Conservation (phyloP, 2,113 vertebrate genomes). For the Spizaetus ornatus region DNA sequence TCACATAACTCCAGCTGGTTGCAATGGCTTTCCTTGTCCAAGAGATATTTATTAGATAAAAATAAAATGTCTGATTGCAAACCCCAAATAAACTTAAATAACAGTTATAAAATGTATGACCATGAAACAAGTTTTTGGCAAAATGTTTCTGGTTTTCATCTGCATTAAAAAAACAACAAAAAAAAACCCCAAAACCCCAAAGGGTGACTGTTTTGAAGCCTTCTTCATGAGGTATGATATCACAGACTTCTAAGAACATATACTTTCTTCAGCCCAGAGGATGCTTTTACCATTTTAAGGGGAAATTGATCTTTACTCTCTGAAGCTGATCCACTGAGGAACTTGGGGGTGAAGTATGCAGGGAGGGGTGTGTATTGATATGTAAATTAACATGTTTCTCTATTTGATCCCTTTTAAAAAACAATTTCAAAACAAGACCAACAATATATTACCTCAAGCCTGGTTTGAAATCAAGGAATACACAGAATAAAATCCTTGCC, state of each 20-base stretch:
- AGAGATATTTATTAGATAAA: constrained; percentile 21
- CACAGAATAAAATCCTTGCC: not conserved
- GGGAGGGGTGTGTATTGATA: accelerated
- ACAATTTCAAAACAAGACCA: not conserved
- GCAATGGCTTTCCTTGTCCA: not conserved
- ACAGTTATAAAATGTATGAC: not conserved
- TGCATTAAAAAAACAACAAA: not conserved
- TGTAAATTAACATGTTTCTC: not conserved
- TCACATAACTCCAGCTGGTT: constrained; percentile 37
- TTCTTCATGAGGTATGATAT: not conserved
- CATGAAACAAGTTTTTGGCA: not conserved
- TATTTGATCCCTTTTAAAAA: not conserved
- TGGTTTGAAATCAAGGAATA: not conserved
- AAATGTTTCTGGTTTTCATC: not conserved
- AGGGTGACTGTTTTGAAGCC: not conserved
- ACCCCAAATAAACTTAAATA: not conserved
- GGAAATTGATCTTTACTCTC: not conserved
- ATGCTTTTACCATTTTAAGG: not conserved
- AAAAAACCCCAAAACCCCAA: not conserved
- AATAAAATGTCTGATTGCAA: not conserved
- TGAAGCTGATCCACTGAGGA: not conserved
- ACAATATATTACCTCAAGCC: not conserved
- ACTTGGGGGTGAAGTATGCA: not conserved
- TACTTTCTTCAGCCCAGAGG: not conserved
- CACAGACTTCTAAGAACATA: not conserved